These are phyloP conservation scores for Cheilosia vernalis DNA, from an alignment of 2,888 invertebrate species.

Conservation along the genomic window DNA sequence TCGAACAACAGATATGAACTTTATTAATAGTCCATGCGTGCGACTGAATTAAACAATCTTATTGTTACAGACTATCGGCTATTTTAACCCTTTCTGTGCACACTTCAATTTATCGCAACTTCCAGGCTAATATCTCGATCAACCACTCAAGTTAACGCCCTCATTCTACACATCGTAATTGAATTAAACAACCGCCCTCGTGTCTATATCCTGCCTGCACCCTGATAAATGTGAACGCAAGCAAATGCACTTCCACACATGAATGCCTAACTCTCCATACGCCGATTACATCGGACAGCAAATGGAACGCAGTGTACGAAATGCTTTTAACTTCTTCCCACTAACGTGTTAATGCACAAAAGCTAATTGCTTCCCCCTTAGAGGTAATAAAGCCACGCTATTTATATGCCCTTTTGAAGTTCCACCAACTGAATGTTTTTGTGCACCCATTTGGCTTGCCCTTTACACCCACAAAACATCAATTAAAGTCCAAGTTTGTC, in stretches of 20 bases:
- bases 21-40: too few species aligned
- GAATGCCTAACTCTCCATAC: background rate
- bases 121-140: slow-evolving; percentile 55
- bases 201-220: slow-evolving; percentile 42
- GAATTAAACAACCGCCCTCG: slow-evolving; percentile 54
- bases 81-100: background rate
- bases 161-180: slow-evolving; percentile 59
- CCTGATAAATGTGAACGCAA: slow-evolving; percentile 33
- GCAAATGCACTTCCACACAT: slow-evolving; percentile 35
- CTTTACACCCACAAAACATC: slow-evolving; percentile 28
- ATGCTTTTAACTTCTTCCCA: slow-evolving; percentile 56
- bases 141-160: slow-evolving; percentile 56
- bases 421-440: background rate
- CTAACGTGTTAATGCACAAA: slow-evolving; percentile 69
- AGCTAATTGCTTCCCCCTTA: slow-evolving; percentile 67
- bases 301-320: slow-evolving; percentile 57
- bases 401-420: slow-evolving; percentile 47
- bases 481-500: slow-evolving; percentile 60
- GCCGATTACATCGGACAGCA: slow-evolving; percentile 55
- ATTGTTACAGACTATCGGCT: background rate
- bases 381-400: slow-evolving; percentile 36
- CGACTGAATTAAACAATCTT: too few species aligned
- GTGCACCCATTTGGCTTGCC: background rate
- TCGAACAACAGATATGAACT: too few species aligned
- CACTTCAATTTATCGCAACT: slow-evolving; percentile 52